These are phyloP conservation scores for Peromyscus melanophrys DNA, from an alignment of 2,797 vertebrate species.

Conservation along the genomic window DNA sequence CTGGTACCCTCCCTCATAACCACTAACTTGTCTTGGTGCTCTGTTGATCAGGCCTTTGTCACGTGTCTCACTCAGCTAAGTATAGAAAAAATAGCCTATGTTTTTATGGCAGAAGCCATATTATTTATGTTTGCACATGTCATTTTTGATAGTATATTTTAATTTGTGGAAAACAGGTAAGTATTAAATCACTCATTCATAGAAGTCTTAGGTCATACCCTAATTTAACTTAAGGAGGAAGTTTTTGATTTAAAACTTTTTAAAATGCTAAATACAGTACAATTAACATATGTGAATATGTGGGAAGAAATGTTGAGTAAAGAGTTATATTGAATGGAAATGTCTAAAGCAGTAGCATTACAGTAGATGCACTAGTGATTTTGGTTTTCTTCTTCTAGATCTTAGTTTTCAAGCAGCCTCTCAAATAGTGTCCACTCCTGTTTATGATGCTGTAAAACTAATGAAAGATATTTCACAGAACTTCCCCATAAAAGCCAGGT, in stretches of 20 bases:
- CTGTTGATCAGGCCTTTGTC: not conserved
- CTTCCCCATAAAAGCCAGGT: slow-evolving; percentile 98
- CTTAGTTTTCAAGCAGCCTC: slow-evolving; percentile 97
- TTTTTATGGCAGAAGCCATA: not conserved
- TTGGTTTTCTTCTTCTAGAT: slow-evolving; percentile 89
- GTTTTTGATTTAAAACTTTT: slow-evolving; percentile 45
- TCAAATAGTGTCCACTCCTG: slow-evolving; percentile 93
- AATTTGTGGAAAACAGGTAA: slow-evolving; percentile 32
- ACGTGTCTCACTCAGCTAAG: not conserved
- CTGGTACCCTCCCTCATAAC: no score
- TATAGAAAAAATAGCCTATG: not conserved
- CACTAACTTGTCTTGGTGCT: not conserved
- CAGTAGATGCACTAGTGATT: slow-evolving; percentile 33
- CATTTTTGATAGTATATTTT: slow-evolving; percentile 29
- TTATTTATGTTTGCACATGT: not conserved
- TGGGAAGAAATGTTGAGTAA: slow-evolving; percentile 3
- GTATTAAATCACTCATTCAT: not conserved
- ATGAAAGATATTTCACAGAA: slow-evolving; percentile 98
- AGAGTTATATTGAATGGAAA: slow-evolving; percentile 23
- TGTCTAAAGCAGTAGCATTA: not conserved
- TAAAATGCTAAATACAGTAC: not conserved
- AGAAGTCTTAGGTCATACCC: slow-evolving; percentile 10
- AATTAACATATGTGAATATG: not conserved
- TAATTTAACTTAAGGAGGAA: not conserved
- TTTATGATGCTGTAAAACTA: slow-evolving; percentile 95